Base-by-base conservation (phyloP, 2,113 vertebrate genomes). In the Festucalex cinctus region DNA sequence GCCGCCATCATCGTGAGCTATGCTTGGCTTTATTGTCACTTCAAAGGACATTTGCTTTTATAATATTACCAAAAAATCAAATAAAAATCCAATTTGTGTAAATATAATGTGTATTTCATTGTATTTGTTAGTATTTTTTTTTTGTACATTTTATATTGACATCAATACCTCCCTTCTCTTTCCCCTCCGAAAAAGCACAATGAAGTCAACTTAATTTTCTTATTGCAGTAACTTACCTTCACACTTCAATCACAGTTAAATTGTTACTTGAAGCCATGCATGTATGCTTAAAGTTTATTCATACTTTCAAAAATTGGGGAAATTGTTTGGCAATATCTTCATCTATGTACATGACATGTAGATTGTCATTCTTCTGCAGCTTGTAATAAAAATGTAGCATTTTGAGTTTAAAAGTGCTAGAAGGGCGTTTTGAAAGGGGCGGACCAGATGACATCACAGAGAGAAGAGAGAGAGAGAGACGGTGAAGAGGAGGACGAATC, bases 401-500 rank as follows among this genome's bases (percentile, higher is more conserved):
- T 32, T 51, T 22, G 48, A 22, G n/a, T 49, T 49, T n/a, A n/a
- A 49, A 49, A 49, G 20, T 49, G 26, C 28, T 6, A 16, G 16
- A 24, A 12, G 14, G 53, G 53, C 26, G 6, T 28, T 32, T 16
- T 32, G 9, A 57, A 32, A 26, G 22, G 26, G 54, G 26, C 26
- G 13, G 54, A 28, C 26, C 16, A 19, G 14, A 32, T 57, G 26
- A 57, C 26, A 16, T 57, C 54, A 74, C 75, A 51, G 65, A 65
- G 69, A 16, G 43, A 69, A 51, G 66, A 77, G 53, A 16, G 53
- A 14, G 26, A 57, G 73, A 64, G 70, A 82, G 83, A 86, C 62
- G 84, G 75, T 62, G 75, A 67, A 71, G 76, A 69, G 83, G 86
- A 81, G 73, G 75, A 81, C 62, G 74, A 69, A 63, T 78, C 22